Percentiles rank a stretch among this genome's conserved stretches.
Conservation (phyloP, 2,113 vertebrate genomes). For the Myotis yumanensis region DNA sequence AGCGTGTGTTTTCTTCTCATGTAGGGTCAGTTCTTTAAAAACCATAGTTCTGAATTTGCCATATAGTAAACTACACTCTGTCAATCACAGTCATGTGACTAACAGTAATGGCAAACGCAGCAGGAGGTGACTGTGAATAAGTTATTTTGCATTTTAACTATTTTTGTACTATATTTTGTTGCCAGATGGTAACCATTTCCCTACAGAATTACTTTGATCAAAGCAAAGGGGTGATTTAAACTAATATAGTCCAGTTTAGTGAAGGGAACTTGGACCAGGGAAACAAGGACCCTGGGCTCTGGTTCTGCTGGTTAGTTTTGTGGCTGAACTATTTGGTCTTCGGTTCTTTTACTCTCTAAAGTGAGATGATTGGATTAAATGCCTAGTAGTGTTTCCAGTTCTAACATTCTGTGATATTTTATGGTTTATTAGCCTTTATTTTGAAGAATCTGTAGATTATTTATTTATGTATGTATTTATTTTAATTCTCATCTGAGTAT, state of each 20-base stretch:
- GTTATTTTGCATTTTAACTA: constrained; percentile 14
- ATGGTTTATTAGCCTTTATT: constrained; percentile 33
- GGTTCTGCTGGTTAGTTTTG: not conserved
- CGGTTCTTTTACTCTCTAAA: not conserved
- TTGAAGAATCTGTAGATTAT: constrained; percentile 29
- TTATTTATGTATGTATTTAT: constrained; percentile 46
- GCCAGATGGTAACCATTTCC: not conserved
- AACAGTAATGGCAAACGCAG: not conserved
- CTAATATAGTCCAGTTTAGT: not conserved
- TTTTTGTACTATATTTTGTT: not conserved
- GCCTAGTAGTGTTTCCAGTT: not conserved
- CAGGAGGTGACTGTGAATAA: not conserved
- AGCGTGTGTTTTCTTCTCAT: not conserved
- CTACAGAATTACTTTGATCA: not conserved
- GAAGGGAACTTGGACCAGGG: not conserved
- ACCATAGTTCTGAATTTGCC: not conserved
- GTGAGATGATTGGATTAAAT: not conserved
- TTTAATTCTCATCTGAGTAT: not conserved
- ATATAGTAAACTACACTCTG: not conserved
- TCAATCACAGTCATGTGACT: not conserved
- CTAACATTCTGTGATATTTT: constrained; percentile 17
- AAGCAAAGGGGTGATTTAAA: not conserved
- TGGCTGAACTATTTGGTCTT: not conserved
- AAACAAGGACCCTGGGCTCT: not conserved
- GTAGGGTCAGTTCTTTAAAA: not conserved